phyloP scores from a whole-genome alignment of 2,888 invertebrate species.

The Xanthia icteritia region DNA sequence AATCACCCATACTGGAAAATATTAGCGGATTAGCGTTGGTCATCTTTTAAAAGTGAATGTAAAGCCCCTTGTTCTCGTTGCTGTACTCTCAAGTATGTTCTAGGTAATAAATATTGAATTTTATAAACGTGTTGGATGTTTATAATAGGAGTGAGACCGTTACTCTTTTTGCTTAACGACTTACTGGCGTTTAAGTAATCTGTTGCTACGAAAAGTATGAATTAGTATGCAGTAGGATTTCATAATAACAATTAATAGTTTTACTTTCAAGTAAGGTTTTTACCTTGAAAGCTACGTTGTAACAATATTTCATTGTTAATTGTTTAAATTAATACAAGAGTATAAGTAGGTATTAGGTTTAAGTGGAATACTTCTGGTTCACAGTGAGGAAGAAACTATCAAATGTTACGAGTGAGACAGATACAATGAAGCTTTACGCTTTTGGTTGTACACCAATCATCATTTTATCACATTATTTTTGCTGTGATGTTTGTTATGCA shows the following conservation, averaged over 20 bases:
- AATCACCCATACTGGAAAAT: not conserved
- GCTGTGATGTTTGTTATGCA: not conserved
- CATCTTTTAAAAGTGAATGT: not conserved
- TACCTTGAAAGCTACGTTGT: conserved; percentile 54
- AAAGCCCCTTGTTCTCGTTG: conserved; percentile 8
- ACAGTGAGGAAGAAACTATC: not conserved
- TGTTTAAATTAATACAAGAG: conserved; percentile 32
- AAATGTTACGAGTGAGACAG: not conserved
- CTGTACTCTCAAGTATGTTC: not conserved
- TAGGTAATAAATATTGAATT: not conserved
- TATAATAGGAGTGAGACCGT: conserved; percentile 3
- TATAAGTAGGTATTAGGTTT: conserved; percentile 20
- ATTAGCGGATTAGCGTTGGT: not conserved
- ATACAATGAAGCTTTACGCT: not conserved
- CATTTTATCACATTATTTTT: not conserved
- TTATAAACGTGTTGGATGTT: conserved; percentile 9
- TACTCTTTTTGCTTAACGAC: not conserved
- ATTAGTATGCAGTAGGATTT: conserved; percentile 51
- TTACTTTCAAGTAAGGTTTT: conserved; percentile 43
- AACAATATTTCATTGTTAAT: conserved; percentile 34
- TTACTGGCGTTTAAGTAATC: conserved; percentile 13
- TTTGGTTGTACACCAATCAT: not conserved
- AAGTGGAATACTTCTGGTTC: not conserved
- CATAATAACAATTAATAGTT: conserved; percentile 45
- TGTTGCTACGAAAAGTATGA: conserved; percentile 39